Base-by-base conservation (phyloP, 1,140 invertebrate species). In the Caenorhabditis elegans region DNA sequence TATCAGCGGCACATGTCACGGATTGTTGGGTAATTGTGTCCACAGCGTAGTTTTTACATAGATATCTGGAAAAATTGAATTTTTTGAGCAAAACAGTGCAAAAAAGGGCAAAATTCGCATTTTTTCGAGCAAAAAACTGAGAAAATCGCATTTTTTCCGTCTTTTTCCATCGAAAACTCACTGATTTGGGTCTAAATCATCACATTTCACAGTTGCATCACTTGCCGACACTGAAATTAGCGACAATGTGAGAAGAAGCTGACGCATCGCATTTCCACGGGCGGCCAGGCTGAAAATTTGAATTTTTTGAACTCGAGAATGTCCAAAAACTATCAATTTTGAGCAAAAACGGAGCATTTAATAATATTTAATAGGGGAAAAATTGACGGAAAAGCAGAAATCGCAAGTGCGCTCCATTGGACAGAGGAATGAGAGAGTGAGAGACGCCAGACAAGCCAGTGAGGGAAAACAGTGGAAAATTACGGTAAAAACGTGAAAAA, bases 11-110 rank as follows among this genome's bases (percentile, higher is more conserved):
- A 39, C 60, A 70, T 43, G 60, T 70, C 19, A 70, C 34, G 3
- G 60, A 70, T 22, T 70, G 60, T 22, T 70, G 60, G 8, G 60
- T 70, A 22, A 70, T 70, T 22, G 60, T 31, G 28, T 70, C 60
- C 2, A 70, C 60, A 0, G 60, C 34, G 13, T 70, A 70, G 34
- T 39, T 70, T 43, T 39, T 70, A 13, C 60, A 70, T 39, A 70
- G n/a, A 22, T 70, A 70, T 13, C 60, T 70, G n/a, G 22, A 65
- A 65, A 43, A 43, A 43, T 43, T 43, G 39, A 43, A 5, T 43
- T 43, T 43, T 43, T 8, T 36, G n/a, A n/a, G n/a, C n/a, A n/a
- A n/a, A n/a, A n/a, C n/a, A n/a, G n/a, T n/a, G n/a, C n/a, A n/a
- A n/a, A n/a, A n/a, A n/a, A n/a, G n/a, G n/a, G n/a, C n/a, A n/a